A percentile compares a stretch with the other conserved stretches of the same genome.
Evolutionary conservation across 1,140 invertebrate genomes (phyloP).

Genomic region (Atta texana): DNA sequence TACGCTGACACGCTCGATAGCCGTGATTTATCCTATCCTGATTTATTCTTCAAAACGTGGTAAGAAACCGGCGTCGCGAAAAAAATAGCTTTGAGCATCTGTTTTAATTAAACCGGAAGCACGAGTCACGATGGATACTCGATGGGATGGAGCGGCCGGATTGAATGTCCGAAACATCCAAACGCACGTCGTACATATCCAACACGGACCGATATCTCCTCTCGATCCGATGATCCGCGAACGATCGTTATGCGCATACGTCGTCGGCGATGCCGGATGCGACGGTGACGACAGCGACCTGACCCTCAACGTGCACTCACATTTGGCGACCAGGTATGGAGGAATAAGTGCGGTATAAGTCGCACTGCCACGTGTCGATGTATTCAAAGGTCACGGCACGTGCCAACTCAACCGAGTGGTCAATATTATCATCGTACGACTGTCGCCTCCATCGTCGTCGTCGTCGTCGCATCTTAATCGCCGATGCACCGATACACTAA

Average conservation of each 20-base stretch:
- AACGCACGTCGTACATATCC: conserved; percentile 4
- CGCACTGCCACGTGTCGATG: conserved; percentile 51
- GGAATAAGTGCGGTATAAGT: background rate
- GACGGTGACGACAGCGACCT: background rate
- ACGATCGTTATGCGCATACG: conserved; percentile 37
- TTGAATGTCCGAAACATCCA: conserved; percentile 7
- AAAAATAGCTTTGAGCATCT: conserved; percentile 37
- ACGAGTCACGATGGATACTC: conserved; percentile 26
- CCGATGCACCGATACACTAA: conserved; percentile 16
- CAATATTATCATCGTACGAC: conserved; percentile 48
- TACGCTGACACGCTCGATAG: background rate
- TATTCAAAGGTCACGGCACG: conserved; percentile 67
- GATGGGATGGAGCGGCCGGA: background rate
- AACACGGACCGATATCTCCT: conserved; percentile 19
- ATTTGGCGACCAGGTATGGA: conserved; percentile 15
- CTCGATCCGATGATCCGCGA: conserved; percentile 47
- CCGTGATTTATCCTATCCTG: conserved; percentile 19
- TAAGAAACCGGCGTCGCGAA: background rate
- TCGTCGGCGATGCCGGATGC: background rate
- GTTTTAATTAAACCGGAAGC: conserved; percentile 32
- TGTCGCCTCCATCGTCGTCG: background rate
- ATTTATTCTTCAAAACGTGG: background rate
- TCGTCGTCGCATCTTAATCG: background rate
- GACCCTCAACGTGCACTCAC: conserved; percentile 60
- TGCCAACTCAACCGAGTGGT: conserved; percentile 25